These are phyloP conservation scores for Cryptocheilus praepositus DNA, from an alignment of 2,888 invertebrate species.

Conservation along the genomic window DNA sequence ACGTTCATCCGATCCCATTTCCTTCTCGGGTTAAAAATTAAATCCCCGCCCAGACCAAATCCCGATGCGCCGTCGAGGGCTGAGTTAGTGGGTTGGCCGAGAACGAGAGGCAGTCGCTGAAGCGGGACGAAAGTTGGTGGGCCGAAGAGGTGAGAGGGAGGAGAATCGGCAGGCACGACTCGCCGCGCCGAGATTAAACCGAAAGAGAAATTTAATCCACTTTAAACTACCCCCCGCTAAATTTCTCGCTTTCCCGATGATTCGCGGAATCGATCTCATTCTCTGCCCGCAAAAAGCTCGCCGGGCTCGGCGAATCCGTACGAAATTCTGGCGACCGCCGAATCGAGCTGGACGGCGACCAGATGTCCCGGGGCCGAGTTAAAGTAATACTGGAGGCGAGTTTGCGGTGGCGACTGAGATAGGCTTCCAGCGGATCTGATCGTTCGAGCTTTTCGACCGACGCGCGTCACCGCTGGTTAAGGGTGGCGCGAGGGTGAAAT, in stretches of 20 bases:
- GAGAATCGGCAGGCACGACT: constrained; percentile 22
- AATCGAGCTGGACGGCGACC: neutral
- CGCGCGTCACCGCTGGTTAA: no score
- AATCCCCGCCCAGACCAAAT: constrained; percentile 24
- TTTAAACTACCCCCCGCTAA: constrained; percentile 36
- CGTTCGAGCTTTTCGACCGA: neutral
- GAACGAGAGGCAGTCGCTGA: no score
- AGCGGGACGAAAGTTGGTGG: no score
- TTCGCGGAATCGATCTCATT: constrained; percentile 14
- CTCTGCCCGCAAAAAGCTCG: neutral
- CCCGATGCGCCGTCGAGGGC: constrained; percentile 12
- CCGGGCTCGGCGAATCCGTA: constrained; percentile 4
- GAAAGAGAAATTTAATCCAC: constrained; percentile 52
- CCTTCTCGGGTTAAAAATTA: constrained; percentile 35
- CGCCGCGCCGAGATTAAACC: constrained; percentile 44
- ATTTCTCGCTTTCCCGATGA: constrained; percentile 28
- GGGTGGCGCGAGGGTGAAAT: neutral
- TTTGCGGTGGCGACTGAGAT: no score
- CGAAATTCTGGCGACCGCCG: neutral
- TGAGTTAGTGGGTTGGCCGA: neutral
- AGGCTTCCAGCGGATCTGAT: neutral
- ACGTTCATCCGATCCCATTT: neutral
- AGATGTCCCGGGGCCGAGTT: no score
- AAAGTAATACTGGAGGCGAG: no score
- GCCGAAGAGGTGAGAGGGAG: no score